Evolutionary conservation across 2,888 invertebrate genomes (phyloP), one percentile per base, ranked within the genome.

Genomic region (Heteromyza rotundicornis): DNA sequence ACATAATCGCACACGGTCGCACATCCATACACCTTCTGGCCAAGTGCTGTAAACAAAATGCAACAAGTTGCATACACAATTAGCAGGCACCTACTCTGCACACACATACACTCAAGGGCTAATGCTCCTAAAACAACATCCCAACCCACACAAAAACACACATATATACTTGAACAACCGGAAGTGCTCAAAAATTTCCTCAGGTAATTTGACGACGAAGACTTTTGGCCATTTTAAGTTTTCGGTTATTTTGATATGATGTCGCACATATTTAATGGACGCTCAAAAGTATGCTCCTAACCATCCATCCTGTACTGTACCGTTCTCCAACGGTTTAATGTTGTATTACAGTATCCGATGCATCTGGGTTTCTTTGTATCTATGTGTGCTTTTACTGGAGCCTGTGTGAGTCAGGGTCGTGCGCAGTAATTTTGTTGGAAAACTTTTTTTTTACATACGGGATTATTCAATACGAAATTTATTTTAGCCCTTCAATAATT

Each of bases 61-160:
- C 75, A 75, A 76, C 74, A 75, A 75, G 75, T 74, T 75, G 75
- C 75, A 70, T 74, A 72, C 74, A 74, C 75, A 73, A 73, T 73
- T 73, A 73, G 75, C 74, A 40, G 40, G 14, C 40, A 40, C 8
- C 5, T 40, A 3, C 40, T 10, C 40, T 40, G 40, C 40, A 68
- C 59, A 57, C 62, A 64, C 66, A 59, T 51, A 62, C 51, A 61
- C 47, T n/a, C n/a, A n/a, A n/a, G n/a, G n/a, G n/a, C n/a, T n/a
- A n/a, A n/a, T n/a, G n/a, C n/a, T n/a, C n/a, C n/a, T n/a, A n/a
- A n/a, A n/a, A 59, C 22, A 57, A 32, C 51, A 53, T 49, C 58
- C 17, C 40, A 59, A 59, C 57, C 47, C 58, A 53, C 27, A 40
- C 35, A 58, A 16, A 56, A 52, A 51, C 63, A 62, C 47, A 36